Evolutionary conservation across 1,140 invertebrate genomes (phyloP), one percentile per base, ranked within the genome.

Genomic region (Tachypleus tridentatus): DNA sequence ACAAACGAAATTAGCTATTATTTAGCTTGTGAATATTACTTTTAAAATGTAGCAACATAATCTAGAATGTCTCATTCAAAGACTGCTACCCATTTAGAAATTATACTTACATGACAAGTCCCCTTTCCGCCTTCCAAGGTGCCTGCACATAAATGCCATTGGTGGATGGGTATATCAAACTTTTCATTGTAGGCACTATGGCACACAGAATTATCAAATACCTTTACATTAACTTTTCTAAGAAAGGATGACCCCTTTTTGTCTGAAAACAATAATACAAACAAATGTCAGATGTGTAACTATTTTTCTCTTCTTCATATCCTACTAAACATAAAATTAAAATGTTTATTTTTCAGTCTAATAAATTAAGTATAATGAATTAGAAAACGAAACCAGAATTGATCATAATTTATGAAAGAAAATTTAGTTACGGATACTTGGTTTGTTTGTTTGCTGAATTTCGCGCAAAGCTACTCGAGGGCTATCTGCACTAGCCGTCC

Each of bases 101-200:
- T 29, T 29, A 29, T 29, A 29, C 29, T 52, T 70, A 70, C 71
- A 64, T 72, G 71, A 62, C 71, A 72, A 10, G 89, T 90, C 60
- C 89, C 89, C 5, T 84, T 87, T 57, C 87, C 87, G 0, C 89
- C 89, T 73, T 91, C 87, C 0, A 67, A 52, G 66, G 88, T 86
- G 0, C 91, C 90, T 52, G 90, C 91, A 73, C 91, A 94, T 5
- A 94, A 76, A 77, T 94, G 91, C 10, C 89, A 88, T n/a, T 84
- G 83, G 63, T 84, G 82, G 8, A 89, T 86, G 4, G 80, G 79
- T 0, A 89, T 86, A 49, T 83, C 80, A 69, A 83, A 82, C 5
- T 84, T 85, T 48, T 71, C 71, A 53, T 70, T 73, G 64, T 78
- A 78, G 9, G 76, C 74, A 56, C 73, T 66, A 51, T 76, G 71